Evolutionary conservation across 2,113 vertebrate genomes (phyloP).

Genomic region (Syrmaticus mikado): DNA sequence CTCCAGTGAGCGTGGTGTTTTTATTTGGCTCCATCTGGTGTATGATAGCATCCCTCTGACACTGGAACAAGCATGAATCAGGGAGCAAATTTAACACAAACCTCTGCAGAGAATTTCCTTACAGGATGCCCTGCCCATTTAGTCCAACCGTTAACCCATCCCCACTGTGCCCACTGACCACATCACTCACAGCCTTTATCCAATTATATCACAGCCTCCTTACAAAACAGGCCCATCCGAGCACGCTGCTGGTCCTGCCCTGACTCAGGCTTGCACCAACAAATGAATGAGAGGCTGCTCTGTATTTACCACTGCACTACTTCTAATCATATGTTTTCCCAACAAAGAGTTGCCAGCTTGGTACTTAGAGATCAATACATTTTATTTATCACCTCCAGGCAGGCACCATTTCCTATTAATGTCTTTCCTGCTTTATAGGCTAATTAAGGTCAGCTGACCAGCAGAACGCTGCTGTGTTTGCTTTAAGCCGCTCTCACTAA

Average conservation of each 20-base stretch:
- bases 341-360: not conserved
- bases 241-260: not conserved
- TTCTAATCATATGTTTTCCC: constrained; percentile 1
- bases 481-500: constrained; percentile 19
- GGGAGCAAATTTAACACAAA: not conserved
- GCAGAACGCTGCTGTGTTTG: constrained; percentile 15
- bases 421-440: constrained; percentile 38
- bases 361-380: constrained; percentile 47
- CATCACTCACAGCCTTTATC: too few species aligned
- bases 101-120: constrained; percentile 23
- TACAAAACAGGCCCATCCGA: accelerated
- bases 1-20: constrained; percentile 47
- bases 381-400: constrained; percentile 52
- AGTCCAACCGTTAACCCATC: too few species aligned
- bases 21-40: constrained; percentile 67
- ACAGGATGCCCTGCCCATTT: not conserved
- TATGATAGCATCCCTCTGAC: constrained; percentile 25
- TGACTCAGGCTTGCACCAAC: not conserved
- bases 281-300: not conserved
- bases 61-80: not conserved
- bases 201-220: not conserved
- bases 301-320: not conserved
- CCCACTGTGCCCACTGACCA: too few species aligned
- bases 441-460: constrained; percentile 58
- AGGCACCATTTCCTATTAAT: constrained; percentile 32